Conservation (phyloP, 1,140 invertebrate species). For the Maconellicoccus hirsutus region DNA sequence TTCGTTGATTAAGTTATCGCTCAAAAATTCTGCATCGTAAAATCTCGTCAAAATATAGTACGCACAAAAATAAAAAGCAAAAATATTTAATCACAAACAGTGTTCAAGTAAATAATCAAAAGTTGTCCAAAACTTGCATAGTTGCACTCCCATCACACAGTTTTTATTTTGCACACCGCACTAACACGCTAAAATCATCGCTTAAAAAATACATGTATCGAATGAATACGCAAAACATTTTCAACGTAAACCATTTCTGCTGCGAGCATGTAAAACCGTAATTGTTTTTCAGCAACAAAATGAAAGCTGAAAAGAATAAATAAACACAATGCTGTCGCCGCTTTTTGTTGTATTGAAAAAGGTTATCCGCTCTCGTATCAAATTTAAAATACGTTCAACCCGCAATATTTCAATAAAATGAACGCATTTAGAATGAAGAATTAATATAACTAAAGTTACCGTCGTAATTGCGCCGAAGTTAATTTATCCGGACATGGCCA, state of each 20-base stretch:
- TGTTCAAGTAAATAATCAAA: too few species aligned
- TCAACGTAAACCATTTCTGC: neutral
- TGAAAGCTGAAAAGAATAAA: conserved; percentile 5
- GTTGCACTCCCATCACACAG: too few species aligned
- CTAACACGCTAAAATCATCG: neutral
- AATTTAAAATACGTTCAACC: conserved; percentile 5
- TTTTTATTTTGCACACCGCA: too few species aligned
- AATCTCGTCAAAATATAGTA: neutral
- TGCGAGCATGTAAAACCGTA: neutral
- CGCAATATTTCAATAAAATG: conserved; percentile 7
- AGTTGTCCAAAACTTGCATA: too few species aligned
- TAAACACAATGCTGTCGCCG: neutral
- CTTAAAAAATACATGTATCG: neutral
- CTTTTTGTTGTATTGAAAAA: neutral
- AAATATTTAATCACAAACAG: neutral
- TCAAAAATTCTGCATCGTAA: too few species aligned
- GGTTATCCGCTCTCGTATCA: neutral
- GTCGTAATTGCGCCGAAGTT: neutral
- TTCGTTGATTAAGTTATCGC: neutral
- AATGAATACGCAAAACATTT: neutral
- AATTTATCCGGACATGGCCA: conserved; percentile 3
- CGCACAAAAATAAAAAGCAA: neutral
- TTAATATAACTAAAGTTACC: neutral
- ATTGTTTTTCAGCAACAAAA: neutral
- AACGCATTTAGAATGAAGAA: conserved; percentile 9